Evolutionary conservation across 1,140 invertebrate genomes (phyloP), one percentile per base, ranked within the genome.

Genomic region (Andricus grossulariae): DNA sequence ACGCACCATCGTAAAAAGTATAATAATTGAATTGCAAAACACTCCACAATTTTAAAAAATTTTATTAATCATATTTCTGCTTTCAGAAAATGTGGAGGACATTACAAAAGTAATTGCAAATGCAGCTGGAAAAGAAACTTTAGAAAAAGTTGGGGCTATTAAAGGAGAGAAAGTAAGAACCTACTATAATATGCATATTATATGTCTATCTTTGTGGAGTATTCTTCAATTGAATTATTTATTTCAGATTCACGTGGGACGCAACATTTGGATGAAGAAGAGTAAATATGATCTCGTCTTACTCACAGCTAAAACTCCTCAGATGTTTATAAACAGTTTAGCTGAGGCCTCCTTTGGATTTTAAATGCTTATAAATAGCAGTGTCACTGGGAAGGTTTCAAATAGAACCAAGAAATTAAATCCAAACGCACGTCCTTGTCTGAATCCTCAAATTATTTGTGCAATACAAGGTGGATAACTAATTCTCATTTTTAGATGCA

Each of bases 281-380:
- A 11, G 11, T 60, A 60, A 60, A 60, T 60, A 60, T 32, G 55
- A 60, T 12, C 8, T 19, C 3, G 55, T 60, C 12, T 10, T 25
- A 32, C 2, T 60, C 12, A 8, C 19, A 25, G 8, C 55, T 15
- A 60, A 32, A 10, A 13, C 55, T 25, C 55, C 55, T 25, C 11
- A 60, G 32, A 60, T 19, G 21, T 60, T 25, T 60, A 60, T 60
- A 60, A 60, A 60, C 16, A 25, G 32, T 25, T 60, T 60, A 60
- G 55, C 55, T 32, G 19, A 25, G 1, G 55, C 55, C 3, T 60
- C 12, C 19, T 60, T 32, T 25, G 55, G 55, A 10, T 60, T 60
- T 25, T 6, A 60, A 32, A 60, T 4, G 2, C 55, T 60, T 60
- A 60, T 60, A 32, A 60, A 60, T 25, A 60, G 55, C 19, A 60